Conservation (phyloP, 1,140 invertebrate species). For the Pollicipes pollicipes region DNA sequence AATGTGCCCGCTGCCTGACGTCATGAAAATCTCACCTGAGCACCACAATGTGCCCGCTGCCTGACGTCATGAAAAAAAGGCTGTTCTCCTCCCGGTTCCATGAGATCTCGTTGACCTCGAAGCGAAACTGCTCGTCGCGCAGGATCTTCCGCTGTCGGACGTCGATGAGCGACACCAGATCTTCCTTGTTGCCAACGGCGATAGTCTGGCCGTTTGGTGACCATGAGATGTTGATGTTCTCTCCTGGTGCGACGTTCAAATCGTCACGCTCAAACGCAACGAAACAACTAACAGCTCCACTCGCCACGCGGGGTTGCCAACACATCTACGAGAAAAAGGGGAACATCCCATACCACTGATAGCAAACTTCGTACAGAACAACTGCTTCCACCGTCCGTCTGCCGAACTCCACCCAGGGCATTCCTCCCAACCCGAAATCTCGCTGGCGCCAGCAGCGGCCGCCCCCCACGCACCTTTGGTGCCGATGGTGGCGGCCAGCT, state of each 20-base stretch:
- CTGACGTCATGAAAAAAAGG: constrained; percentile 77
- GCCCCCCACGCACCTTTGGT: constrained; percentile 72
- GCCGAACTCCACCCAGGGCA: no score
- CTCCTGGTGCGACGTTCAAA: no score
- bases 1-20: no score
- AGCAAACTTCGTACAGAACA: no score
- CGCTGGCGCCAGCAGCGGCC: no score
- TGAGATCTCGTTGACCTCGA: constrained; percentile 95
- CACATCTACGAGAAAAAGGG: no score
- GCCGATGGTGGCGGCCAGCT: constrained; percentile 65
- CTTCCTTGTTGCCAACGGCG: constrained; percentile 95
- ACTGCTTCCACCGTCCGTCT: no score
- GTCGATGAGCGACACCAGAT: constrained; percentile 92
- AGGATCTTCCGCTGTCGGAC: constrained; percentile 62
- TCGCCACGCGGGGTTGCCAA: no score
- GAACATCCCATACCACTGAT: no score
- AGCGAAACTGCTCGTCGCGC: constrained; percentile 83
- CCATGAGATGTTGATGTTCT: constrained; percentile 98
- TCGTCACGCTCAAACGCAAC: no score
- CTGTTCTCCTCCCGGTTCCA: constrained; percentile 94
- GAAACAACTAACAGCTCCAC: no score
- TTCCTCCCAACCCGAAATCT: no score
- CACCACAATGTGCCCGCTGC: constrained; percentile 9
- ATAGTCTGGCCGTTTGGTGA: constrained; percentile 90
- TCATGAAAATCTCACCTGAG: neutral